Evolutionary conservation across 37 sponge, comb jelly and placozoan genomes (phyloP), one percentile per base, ranked within the genome.

Genomic region (Axinella damicornis): DNA sequence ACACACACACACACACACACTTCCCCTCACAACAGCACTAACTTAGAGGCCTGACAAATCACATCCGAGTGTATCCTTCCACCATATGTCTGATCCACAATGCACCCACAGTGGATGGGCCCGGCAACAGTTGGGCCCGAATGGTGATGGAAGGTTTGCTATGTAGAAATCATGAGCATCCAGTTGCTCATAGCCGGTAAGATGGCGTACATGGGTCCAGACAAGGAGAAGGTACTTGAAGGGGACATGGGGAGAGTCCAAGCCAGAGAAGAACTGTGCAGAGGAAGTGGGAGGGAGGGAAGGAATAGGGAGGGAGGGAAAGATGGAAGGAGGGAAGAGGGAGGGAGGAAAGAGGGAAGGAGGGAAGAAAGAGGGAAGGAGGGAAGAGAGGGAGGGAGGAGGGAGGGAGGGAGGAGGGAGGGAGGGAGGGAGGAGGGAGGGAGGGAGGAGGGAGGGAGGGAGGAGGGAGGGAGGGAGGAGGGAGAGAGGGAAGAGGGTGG

Each of bases 121-220:
- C 63, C 72, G 53, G 68, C 30, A 11, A 80, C 67, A 16, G 88
- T 83, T 21, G 94, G 92, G 0, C 88, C 87, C 0, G 88, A 87
- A n/a, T n/a, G n/a, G n/a, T 5, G 5, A 28, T 24, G 5, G 64
- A 4, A n/a, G n/a, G n/a, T 85, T 77, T 19, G 98, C 80, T 17
- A 98, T 98, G 83, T 96, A 94, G 90, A 98, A 98, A 78, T 98
- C 99, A 78, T 98, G 99, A 0, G 99, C 99, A 55, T 98, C 99
- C 57, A 96, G 99, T 69, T 98, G 99, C 79, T 96, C 97, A 61
- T 98, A 96, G 58, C 99, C 99, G 6, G 99, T 97, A 75, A 98
- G 85, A 57, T 92, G 93, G 32, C 92, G 85, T 21, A 97, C 99
- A n/a, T n/a, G n/a, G n/a, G n/a, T n/a, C n/a, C n/a, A n/a, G n/a